Conservation (phyloP, 2,113 vertebrate species). For the Chelonoidis abingdonii region DNA sequence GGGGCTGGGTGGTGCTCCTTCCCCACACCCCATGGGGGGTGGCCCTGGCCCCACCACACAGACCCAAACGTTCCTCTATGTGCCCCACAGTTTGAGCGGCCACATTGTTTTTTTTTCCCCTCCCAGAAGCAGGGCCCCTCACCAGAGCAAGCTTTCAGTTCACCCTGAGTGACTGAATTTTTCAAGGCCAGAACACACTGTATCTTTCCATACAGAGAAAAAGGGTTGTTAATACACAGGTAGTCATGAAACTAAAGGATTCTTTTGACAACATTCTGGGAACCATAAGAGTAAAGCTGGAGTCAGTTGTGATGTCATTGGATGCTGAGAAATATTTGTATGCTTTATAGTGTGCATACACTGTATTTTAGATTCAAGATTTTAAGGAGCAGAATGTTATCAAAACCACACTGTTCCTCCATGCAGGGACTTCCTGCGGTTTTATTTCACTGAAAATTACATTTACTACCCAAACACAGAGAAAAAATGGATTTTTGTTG, state of each 20-base stretch:
- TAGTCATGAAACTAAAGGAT: background rate
- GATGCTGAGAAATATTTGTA: background rate
- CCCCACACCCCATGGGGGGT: too few species aligned
- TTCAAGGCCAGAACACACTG: background rate
- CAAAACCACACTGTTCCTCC: background rate
- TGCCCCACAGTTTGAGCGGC: too few species aligned
- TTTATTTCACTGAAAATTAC: background rate
- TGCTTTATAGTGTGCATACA: background rate
- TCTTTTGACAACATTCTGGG: background rate
- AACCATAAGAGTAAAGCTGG: background rate
- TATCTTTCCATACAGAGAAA: background rate
- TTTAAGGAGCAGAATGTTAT: background rate
- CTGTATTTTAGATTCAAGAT: background rate
- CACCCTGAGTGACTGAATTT: background rate
- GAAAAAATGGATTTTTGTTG: background rate
- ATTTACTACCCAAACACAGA: background rate
- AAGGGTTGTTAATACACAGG: accelerated
- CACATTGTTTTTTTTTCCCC: too few species aligned
- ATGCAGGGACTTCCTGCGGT: background rate
- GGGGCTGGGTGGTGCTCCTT: too few species aligned
- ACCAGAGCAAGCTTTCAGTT: background rate
- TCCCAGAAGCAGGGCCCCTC: background rate
- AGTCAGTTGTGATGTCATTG: background rate
- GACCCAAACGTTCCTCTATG: too few species aligned
- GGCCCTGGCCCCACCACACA: too few species aligned